A percentile compares a stretch with the other conserved stretches of the same genome.
phyloP scores from a whole-genome alignment of 2,888 invertebrate species.

The Cremastinae sp. region DNA sequence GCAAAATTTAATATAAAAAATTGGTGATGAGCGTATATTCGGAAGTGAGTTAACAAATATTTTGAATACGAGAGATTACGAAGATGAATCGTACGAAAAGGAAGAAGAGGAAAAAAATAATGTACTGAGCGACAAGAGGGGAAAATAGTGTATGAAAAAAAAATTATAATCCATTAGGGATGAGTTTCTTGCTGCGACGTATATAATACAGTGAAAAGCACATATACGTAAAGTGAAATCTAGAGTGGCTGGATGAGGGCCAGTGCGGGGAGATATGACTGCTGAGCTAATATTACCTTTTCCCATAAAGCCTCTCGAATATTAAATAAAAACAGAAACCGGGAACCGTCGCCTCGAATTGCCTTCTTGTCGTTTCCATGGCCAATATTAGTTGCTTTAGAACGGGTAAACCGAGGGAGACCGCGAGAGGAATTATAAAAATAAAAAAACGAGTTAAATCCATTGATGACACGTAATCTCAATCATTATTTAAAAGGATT shows the following conservation, averaged over 20 bases:
- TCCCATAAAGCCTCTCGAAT: conserved; percentile 59
- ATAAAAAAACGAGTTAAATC: too few species aligned
- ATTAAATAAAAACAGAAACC: conserved; percentile 64
- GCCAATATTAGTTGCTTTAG: conserved; percentile 2
- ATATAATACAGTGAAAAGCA: conserved; percentile 22
- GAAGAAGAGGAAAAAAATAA: not conserved
- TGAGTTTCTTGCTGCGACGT: not conserved
- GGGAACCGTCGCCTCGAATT: conserved; percentile 4
- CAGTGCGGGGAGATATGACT: conserved; percentile 34
- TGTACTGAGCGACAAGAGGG: not conserved
- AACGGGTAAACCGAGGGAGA: not conserved
- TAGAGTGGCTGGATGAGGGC: conserved; percentile 48
- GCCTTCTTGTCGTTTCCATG: conserved; percentile 23
- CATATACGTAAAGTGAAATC: conserved; percentile 8
- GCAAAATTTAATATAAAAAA: too few species aligned
- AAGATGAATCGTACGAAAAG: too few species aligned
- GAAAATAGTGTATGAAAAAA: not conserved
- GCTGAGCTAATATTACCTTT: conserved; percentile 64
- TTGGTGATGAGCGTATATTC: too few species aligned
- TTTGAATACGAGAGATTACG: too few species aligned
- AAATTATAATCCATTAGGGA: not conserved
- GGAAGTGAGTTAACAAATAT: too few species aligned
- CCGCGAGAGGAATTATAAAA: too few species aligned
- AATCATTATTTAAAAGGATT: too few species aligned
- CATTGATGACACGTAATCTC: too few species aligned